phyloP scores from a whole-genome alignment of 1,140 invertebrate species.

The Protaetia brevitarsis region DNA sequence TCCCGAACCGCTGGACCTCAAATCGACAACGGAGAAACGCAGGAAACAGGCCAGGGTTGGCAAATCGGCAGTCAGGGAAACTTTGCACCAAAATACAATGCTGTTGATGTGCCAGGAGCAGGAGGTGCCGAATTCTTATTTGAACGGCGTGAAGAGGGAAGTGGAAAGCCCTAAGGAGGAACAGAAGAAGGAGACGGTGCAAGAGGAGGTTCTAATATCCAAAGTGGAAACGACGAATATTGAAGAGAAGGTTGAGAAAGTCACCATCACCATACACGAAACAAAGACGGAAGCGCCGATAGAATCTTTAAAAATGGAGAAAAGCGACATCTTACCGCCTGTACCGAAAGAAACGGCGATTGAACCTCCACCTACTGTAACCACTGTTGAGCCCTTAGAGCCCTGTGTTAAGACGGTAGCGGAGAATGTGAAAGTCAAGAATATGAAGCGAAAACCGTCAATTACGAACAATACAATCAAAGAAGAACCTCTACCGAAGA shows the following conservation, averaged over 20 bases:
- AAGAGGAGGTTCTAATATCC: slow-evolving; percentile 1
- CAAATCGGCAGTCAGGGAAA: slow-evolving; percentile 63
- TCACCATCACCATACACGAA: background rate
- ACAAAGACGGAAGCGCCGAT: slow-evolving; percentile 18
- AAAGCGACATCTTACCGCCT: background rate
- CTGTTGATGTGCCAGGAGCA: slow-evolving; percentile 47
- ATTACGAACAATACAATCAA: slow-evolving; percentile 31
- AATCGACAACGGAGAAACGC: slow-evolving; percentile 40
- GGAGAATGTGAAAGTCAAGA: slow-evolving; percentile 48
- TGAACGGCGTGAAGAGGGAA: slow-evolving; percentile 43
- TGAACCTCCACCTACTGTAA: background rate
- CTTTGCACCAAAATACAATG: slow-evolving; percentile 50
- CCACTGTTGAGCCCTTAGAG: slow-evolving; percentile 31
- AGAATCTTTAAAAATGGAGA: slow-evolving; percentile 19
- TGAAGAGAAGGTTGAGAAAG: slow-evolving; percentile 24
- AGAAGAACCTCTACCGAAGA: slow-evolving; percentile 26
- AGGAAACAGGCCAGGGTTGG: slow-evolving; percentile 61
- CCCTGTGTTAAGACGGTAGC: slow-evolving; percentile 44
- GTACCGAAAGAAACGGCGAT: slow-evolving; percentile 5
- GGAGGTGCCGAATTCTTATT: slow-evolving; percentile 22
- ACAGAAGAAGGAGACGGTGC: slow-evolving; percentile 30
- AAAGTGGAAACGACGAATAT: slow-evolving; percentile 21
- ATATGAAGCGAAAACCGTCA: slow-evolving; percentile 46
- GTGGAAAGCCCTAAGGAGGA: slow-evolving; percentile 47
- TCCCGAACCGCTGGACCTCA: slow-evolving; percentile 30